phyloP scores from a whole-genome alignment of 2,113 vertebrate species.

The Athene noctua region DNA sequence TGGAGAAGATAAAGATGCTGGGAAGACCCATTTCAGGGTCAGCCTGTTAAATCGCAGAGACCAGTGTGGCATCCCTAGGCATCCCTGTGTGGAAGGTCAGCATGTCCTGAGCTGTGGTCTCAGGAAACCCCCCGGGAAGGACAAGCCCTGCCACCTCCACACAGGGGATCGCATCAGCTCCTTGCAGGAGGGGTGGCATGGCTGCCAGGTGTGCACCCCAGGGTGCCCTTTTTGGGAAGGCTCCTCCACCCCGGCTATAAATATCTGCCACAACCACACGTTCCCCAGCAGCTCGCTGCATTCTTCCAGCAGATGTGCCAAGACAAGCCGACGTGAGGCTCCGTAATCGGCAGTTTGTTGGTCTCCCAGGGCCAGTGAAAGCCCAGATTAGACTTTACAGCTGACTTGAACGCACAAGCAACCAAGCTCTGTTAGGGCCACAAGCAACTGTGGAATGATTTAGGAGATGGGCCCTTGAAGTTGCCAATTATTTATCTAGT shows the following conservation, averaged over 20 bases:
- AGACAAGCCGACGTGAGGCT: slow-evolving; percentile 25
- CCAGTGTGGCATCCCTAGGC: accelerated
- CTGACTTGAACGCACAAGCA: not conserved
- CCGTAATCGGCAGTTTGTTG: not conserved
- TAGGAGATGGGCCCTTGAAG: slow-evolving; percentile 41
- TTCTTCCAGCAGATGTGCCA: slow-evolving; percentile 45
- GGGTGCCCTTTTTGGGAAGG: not conserved
- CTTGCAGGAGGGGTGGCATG: not conserved
- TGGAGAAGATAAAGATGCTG: not conserved
- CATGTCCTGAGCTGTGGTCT: accelerated
- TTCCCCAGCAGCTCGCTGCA: not conserved
- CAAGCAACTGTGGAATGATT: slow-evolving; percentile 33
- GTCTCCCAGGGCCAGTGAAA: slow-evolving; percentile 6
- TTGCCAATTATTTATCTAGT: slow-evolving; percentile 60
- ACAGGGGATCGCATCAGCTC: accelerated
- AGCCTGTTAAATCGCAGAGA: not conserved
- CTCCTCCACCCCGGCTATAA: not conserved
- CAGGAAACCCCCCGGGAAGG: not conserved
- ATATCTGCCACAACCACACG: not conserved
- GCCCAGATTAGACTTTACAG: slow-evolving; percentile 23
- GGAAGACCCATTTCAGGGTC: not conserved
- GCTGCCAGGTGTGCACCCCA: not conserved
- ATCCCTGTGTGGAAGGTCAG: accelerated
- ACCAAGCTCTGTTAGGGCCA: not conserved
- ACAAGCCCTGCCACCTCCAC: accelerated